These are phyloP conservation scores for Podilymbus podiceps DNA, from an alignment of 2,113 vertebrate species.

Conservation along the genomic window DNA sequence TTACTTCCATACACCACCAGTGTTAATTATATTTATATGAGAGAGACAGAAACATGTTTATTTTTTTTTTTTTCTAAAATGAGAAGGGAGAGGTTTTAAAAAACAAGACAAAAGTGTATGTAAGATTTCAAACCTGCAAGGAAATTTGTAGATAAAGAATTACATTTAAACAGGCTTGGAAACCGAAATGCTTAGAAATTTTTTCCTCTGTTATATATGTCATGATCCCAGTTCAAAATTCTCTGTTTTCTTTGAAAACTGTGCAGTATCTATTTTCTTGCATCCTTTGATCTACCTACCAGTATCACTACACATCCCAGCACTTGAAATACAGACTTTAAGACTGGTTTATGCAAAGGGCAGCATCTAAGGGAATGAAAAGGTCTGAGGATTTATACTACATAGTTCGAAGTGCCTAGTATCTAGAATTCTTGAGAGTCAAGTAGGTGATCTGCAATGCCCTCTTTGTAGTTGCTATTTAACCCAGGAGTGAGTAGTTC, in stretches of 20 bases:
- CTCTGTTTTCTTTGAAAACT: background rate
- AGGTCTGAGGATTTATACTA: background rate
- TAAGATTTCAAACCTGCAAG: background rate
- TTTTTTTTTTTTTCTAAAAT: background rate
- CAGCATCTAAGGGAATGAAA: background rate
- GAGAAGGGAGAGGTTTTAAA: background rate
- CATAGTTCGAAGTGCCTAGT: background rate
- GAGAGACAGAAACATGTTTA: background rate
- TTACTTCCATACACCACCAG: conserved; percentile 26
- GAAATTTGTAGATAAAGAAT: background rate
- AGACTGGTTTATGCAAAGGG: background rate
- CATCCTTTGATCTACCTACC: background rate
- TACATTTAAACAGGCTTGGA: background rate
- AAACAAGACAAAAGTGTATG: background rate
- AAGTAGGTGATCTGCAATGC: background rate
- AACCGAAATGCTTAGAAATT: background rate
- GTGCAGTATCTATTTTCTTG: background rate
- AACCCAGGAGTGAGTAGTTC: background rate
- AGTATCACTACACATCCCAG: background rate
- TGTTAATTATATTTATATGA: conserved; percentile 15
- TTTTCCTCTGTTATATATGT: background rate
- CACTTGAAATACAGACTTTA: background rate
- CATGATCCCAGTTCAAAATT: background rate
- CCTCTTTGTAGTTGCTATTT: background rate
- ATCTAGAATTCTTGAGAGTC: background rate